Base-by-base conservation (phyloP, 2,113 vertebrate genomes). In the Pseudopodoces humilis region DNA sequence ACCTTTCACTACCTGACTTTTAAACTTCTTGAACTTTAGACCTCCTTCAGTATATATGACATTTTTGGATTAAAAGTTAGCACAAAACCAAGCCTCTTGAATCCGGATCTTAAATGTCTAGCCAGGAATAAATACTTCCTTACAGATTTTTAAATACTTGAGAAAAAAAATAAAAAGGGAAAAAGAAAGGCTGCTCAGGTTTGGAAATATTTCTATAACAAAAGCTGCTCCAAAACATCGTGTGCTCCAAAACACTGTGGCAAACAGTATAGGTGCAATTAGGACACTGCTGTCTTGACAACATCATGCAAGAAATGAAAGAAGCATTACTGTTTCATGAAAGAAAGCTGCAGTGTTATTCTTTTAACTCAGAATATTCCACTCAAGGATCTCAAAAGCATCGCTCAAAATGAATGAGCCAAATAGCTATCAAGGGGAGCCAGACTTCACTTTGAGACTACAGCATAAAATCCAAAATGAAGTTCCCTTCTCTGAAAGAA, bases 111-210 rank as follows among this genome's bases (percentile, higher is more conserved):
- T 72, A 94, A 93, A 83, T 86, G 35, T 64, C 82, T 90, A 77
- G 28, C 31, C 50, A 80, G 46, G 33, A 90, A 86, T 64, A 96
- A 92, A 81, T 88, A 83, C 76, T 93, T 94, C 78, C 70, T 67
- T 80, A 71, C 25, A 79, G 27, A 80, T 55, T 85, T 69, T 74
- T 59, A 67, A 67, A 79, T 59, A 47, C 21, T 33, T 59, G 24
- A 15, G 22, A 5, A 2, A 33, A 22, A 41, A 20, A 23, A 8
- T 20, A 21, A 35, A 37, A 59, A 21, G 6, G 5, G 33, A 17
- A 31, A 25, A 28, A 52, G 28, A 46, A 20, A 20, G 18, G 25
- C 75, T 83, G 16, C n/a, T 59, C 28, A 46, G 33, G 8, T 88
- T 84, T 63, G 64, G 33, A 92, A 94, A 55, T 46, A 69, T 55